Conservation (phyloP, 2,888 invertebrate genomes). For the Cantharis flavilabris region DNA sequence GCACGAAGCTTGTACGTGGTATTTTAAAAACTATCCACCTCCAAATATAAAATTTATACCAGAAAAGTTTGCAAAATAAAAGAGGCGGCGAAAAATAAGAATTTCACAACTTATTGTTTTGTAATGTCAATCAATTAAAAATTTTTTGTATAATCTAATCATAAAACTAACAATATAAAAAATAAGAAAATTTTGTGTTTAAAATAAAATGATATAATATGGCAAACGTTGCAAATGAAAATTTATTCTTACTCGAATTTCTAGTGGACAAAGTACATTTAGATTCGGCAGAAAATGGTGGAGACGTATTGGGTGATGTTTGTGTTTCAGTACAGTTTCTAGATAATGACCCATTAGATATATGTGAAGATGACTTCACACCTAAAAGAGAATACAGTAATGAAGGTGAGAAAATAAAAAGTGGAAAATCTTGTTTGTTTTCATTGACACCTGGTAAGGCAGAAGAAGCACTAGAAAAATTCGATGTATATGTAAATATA, state of each 20-base stretch:
- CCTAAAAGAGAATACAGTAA: slow-evolving; percentile 45
- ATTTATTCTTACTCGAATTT: slow-evolving; percentile 69
- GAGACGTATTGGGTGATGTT: slow-evolving; percentile 58
- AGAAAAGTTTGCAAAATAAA: slow-evolving; percentile 35
- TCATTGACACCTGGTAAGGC: slow-evolving; percentile 63
- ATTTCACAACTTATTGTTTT: slow-evolving; percentile 6
- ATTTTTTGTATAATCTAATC: slow-evolving; percentile 10
- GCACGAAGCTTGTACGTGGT: slow-evolving; percentile 64
- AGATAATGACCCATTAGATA: slow-evolving; percentile 62
- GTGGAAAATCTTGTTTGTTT: slow-evolving; percentile 72
- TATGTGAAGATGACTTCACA: slow-evolving; percentile 64
- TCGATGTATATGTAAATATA: slow-evolving; percentile 63
- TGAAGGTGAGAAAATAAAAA: slow-evolving; percentile 58
- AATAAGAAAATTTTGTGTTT: slow-evolving; percentile 11
- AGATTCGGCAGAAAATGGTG: slow-evolving; percentile 43
- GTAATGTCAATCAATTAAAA: slow-evolving; percentile 12
- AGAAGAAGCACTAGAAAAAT: slow-evolving; percentile 58
- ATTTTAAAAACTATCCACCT: slow-evolving; percentile 61
- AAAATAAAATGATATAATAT: slow-evolving; percentile 35
- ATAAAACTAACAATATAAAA: slow-evolving; percentile 5
- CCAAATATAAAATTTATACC: slow-evolving; percentile 47
- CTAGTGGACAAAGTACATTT: slow-evolving; percentile 61
- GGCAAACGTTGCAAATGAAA: slow-evolving; percentile 59
- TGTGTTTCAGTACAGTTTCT: slow-evolving; percentile 66
- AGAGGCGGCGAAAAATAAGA: background rate